Conservation (phyloP, 2,113 vertebrate genomes). For the Pundamilia nyererei region DNA sequence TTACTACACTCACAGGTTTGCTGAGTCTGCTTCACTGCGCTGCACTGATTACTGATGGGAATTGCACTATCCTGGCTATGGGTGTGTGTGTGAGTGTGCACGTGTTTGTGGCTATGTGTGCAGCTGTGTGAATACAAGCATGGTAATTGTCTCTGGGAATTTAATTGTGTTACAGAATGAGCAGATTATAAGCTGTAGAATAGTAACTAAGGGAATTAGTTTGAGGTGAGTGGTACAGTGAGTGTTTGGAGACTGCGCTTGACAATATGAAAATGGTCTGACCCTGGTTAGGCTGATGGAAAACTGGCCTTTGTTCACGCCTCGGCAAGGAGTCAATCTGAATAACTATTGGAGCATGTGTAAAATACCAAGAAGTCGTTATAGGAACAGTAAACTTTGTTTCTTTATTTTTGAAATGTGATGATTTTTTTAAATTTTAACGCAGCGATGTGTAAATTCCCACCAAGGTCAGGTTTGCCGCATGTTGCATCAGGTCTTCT, state of each 20-base stretch:
- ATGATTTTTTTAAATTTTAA: background rate
- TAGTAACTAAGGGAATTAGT: conserved; percentile 10
- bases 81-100: background rate
- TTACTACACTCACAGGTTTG: conserved; percentile 49
- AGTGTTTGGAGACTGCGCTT: background rate
- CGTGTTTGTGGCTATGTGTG: background rate
- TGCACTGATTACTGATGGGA: conserved; percentile 64
- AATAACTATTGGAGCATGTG: background rate
- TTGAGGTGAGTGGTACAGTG: background rate
- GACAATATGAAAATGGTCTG: background rate
- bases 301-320: background rate
- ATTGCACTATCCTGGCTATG: conserved; percentile 13
- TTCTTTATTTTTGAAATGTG: background rate
- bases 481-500: background rate
- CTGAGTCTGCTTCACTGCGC: conserved; percentile 60
- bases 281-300: conserved; percentile 1
- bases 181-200: conserved; percentile 15
- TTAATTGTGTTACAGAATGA: conserved; percentile 18
- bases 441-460: background rate
- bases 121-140: background rate
- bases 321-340: background rate
- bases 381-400: background rate
- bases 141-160: conserved; percentile 42
- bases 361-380: background rate
- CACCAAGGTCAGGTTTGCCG: background rate